A percentile compares a stretch with the other conserved stretches of the same genome.
These are phyloP conservation scores for Sinohyriopsis cumingii DNA, from an alignment of 2,888 invertebrate genomes.

Conservation along the genomic window DNA sequence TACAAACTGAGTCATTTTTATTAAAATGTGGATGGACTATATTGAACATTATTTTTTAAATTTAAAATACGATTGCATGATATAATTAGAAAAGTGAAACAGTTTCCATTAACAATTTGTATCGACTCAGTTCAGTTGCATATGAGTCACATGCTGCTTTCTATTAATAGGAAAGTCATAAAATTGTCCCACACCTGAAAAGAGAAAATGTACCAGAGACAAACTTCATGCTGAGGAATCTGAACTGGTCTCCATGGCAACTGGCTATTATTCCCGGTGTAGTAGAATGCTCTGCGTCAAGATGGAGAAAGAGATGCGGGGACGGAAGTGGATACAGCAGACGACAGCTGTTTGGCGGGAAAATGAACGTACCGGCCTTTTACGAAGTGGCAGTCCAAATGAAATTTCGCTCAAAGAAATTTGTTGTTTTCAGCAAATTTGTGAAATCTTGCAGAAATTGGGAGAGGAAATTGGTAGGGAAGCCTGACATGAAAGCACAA, in stretches of 20 bases:
- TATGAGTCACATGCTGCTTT: too few relatives aligned
- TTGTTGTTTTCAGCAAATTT: slow-evolving; percentile 39
- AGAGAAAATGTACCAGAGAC: slow-evolving; percentile 41
- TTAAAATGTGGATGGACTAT: too few relatives aligned
- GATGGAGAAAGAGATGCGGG: slow-evolving; percentile 25
- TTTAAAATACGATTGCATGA: too few relatives aligned
- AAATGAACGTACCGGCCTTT: slow-evolving; percentile 35
- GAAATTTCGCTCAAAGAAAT: slow-evolving; percentile 23
- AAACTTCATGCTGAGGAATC: slow-evolving; percentile 39
- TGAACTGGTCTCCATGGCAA: slow-evolving; percentile 46
- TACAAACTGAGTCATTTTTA: too few relatives aligned
- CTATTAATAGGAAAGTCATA: not conserved
- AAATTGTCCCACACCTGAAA: slow-evolving; percentile 23
- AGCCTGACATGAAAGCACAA: slow-evolving; percentile 27
- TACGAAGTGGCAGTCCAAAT: slow-evolving; percentile 46
- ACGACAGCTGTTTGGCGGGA: slow-evolving; percentile 31
- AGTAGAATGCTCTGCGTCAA: not conserved
- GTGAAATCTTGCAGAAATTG: slow-evolving; percentile 17
- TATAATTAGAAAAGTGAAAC: too few relatives aligned
- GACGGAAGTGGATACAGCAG: slow-evolving; percentile 32
- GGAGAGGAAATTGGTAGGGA: slow-evolving; percentile 38
- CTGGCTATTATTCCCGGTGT: slow-evolving; percentile 23
- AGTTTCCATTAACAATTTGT: too few relatives aligned
- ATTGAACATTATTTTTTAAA: too few relatives aligned
- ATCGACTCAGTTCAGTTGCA: too few relatives aligned